A percentile compares a stretch with the other conserved stretches of the same genome.
These are phyloP conservation scores for Protodeltote pygarga DNA, from an alignment of 2,888 invertebrate genomes.

Conservation along the genomic window DNA sequence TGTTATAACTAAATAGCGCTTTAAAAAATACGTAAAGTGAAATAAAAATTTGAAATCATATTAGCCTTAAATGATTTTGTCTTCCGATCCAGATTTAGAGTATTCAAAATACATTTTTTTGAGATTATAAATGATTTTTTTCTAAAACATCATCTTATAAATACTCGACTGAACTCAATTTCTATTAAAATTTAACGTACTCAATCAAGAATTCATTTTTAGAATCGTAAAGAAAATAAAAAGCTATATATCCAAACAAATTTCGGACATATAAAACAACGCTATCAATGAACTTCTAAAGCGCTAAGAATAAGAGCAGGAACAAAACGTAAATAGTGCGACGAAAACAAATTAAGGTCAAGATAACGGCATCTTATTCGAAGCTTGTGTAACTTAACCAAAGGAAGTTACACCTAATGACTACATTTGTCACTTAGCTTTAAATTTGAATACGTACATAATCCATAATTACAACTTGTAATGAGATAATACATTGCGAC, in stretches of 20 bases:
- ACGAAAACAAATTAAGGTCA: conserved; percentile 18
- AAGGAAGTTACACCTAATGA: conserved; percentile 17
- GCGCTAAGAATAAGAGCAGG: conserved; percentile 2
- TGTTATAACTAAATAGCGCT: too few relatives aligned
- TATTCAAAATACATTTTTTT: too few relatives aligned
- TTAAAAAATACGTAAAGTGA: too few relatives aligned
- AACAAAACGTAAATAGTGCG: conserved; percentile 11
- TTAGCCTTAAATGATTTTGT: too few relatives aligned
- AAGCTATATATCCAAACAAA: not conserved
- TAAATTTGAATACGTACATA: conserved; percentile 28
- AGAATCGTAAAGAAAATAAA: too few relatives aligned
- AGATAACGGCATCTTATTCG: conserved; percentile 24
- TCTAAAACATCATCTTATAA: too few relatives aligned
- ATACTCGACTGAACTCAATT: too few relatives aligned
- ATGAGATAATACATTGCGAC: conserved; percentile 19
- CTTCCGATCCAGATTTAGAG: too few relatives aligned
- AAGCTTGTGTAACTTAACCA: conserved; percentile 18
- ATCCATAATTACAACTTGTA: conserved; percentile 26
- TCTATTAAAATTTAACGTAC: too few relatives aligned
- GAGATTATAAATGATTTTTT: too few relatives aligned
- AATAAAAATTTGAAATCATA: too few relatives aligned
- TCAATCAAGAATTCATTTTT: too few relatives aligned
- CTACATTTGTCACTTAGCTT: conserved; percentile 32
- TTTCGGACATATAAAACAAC: not conserved
- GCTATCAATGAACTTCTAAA: conserved; percentile 1